Conservation (phyloP, 2,888 invertebrate species). For the Psococerastis gibbosa region DNA sequence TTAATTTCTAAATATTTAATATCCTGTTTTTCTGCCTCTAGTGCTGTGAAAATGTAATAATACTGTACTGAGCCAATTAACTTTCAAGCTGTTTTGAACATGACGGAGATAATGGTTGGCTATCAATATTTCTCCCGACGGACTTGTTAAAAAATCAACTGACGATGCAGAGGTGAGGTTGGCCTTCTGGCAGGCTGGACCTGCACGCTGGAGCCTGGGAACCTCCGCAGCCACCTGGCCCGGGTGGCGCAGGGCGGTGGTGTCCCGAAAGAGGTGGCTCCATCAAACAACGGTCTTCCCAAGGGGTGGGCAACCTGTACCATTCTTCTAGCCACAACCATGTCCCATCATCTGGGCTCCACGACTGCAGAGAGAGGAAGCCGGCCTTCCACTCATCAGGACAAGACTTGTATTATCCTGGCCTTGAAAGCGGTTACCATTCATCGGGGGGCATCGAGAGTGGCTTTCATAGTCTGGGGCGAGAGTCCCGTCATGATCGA, state of each 20-base stretch:
- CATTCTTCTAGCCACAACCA: constrained; percentile 4
- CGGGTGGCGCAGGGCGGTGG: neutral
- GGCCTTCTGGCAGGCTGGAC: constrained; percentile 1
- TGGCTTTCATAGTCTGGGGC: constrained; percentile 3
- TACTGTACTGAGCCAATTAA: constrained; percentile 10
- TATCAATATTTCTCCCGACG: too few species aligned
- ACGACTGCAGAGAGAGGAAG: constrained; percentile 7
- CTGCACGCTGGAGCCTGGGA: constrained; percentile 7
- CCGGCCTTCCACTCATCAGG: constrained; percentile 7
- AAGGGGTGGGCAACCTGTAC: neutral
- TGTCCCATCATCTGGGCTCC: neutral
- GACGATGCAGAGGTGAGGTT: neutral
- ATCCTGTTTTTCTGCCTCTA: constrained; percentile 16
- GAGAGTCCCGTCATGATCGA: constrained; percentile 9
- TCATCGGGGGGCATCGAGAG: constrained; percentile 5
- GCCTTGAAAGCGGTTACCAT: constrained; percentile 5
- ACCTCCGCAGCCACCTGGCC: neutral
- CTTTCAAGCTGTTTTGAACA: constrained; percentile 18
- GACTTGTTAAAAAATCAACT: too few species aligned
- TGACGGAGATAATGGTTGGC: constrained; percentile 22
- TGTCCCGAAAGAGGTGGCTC: constrained; percentile 5
- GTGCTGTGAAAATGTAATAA: constrained; percentile 14
- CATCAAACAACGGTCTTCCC: constrained; percentile 1
- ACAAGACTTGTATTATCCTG: constrained; percentile 2
- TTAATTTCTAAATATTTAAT: too few species aligned